Conservation (phyloP, 2,888 invertebrate species). For the Spialia ferax region DNA sequence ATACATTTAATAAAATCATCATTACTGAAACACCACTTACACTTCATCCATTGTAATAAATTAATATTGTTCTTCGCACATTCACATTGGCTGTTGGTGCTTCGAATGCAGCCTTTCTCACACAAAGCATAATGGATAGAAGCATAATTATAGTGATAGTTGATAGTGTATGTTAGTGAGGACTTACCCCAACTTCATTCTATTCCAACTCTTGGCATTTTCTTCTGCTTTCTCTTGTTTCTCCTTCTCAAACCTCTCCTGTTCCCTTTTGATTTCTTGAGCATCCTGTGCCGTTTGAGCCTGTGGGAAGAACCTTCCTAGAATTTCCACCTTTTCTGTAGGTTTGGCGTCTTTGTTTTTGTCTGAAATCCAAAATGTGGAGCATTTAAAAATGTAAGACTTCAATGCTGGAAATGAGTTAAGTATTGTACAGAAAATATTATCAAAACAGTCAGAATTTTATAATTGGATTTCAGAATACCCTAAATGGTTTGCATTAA, state of each 20-base stretch:
- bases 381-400: neutral
- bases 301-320: slow-evolving; percentile 87
- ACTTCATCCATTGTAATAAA: no score
- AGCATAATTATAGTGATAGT: neutral
- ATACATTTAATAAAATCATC: no score
- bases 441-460: no score
- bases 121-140: no score
- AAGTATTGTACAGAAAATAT: neutral
- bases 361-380: slow-evolving; percentile 42
- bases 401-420: neutral
- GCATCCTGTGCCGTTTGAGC: slow-evolving; percentile 73
- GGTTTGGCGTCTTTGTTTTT: slow-evolving; percentile 60
- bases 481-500: no score
- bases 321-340: slow-evolving; percentile 73
- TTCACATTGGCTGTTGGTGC: no score
- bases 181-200: slow-evolving; percentile 90
- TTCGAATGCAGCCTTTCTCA: no score
- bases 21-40: no score
- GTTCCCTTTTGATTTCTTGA: slow-evolving; percentile 84
- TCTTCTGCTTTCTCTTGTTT: slow-evolving; percentile 85
- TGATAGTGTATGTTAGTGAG: neutral
- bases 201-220: slow-evolving; percentile 90
- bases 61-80: no score
- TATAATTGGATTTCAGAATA: no score
- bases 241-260: slow-evolving; percentile 84